These are phyloP conservation scores for Alcedo quadribrachys DNA, from an alignment of 2,797 vertebrate species.

Conservation along the genomic window DNA sequence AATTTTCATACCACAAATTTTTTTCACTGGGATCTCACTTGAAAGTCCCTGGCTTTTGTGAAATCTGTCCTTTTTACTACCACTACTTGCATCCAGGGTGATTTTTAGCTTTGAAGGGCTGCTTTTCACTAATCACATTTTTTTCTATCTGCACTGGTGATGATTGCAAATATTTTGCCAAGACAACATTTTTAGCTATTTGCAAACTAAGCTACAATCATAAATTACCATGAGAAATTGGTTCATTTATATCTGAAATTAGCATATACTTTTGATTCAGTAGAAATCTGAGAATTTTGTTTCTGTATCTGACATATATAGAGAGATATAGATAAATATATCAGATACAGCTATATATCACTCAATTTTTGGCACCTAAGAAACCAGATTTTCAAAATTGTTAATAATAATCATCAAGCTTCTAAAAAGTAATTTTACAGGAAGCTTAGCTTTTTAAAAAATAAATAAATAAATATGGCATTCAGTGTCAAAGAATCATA, in stretches of 20 bases:
- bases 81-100: neutral
- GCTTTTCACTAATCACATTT: neutral
- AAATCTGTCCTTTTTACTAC: neutral
- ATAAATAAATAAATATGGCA: too few species aligned
- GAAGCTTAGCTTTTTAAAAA: neutral
- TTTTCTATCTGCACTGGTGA: neutral
- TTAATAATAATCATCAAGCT: neutral
- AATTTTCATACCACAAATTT: neutral
- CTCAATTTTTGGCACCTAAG: neutral
- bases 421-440: neutral
- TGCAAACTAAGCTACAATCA: neutral
- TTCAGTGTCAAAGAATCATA: too few species aligned
- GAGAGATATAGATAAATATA: neutral
- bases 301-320: neutral
- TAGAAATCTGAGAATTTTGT: neutral
- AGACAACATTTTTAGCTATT: neutral
- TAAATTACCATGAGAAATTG: neutral
- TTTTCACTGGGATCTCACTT: neutral
- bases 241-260: neutral
- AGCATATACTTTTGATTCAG: neutral
- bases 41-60: neutral
- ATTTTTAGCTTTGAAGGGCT: neutral
- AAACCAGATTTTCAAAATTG: neutral
- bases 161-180: neutral
- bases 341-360: too few species aligned